Evolutionary conservation across 1,140 invertebrate species (phyloP).

Genomic region (Caligus rogercresseyi): DNA sequence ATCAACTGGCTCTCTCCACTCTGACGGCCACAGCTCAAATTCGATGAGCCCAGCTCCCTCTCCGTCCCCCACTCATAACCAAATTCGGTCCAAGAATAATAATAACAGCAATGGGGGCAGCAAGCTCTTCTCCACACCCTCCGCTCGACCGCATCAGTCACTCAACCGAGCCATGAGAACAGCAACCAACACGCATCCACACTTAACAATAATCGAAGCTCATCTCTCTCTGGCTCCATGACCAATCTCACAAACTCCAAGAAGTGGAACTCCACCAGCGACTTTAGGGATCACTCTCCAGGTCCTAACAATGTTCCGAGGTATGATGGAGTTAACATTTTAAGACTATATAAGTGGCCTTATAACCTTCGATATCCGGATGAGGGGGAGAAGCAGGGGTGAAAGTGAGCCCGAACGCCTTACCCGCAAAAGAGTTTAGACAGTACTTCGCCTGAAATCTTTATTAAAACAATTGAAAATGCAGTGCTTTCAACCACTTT

Average conservation of each 20-base stretch:
- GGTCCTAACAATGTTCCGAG: conserved; percentile 22
- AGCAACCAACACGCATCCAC: neutral
- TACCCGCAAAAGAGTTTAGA: no score
- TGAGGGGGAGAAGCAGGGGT: no score
- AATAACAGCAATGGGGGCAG: neutral
- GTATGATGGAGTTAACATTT: conserved; percentile 19
- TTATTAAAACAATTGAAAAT: no score
- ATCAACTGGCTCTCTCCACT: conserved; percentile 63
- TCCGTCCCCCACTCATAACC: conserved; percentile 53
- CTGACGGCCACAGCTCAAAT: conserved; percentile 60
- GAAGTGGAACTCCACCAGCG: conserved; percentile 62
- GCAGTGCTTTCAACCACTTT: no score
- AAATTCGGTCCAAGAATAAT: conserved; percentile 24
- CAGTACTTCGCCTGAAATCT: no score
- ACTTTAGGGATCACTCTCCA: conserved; percentile 40
- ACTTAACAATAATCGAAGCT: neutral
- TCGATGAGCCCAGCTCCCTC: conserved; percentile 59
- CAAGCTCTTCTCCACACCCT: conserved; percentile 7
- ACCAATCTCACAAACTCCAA: conserved; percentile 33
- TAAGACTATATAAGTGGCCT: no score
- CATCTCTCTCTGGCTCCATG: conserved; percentile 21
- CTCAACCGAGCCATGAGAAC: neutral
- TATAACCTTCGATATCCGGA: no score
- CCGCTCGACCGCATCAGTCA: neutral
- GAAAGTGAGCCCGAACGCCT: no score